Evolutionary conservation across 2,888 invertebrate species (phyloP), one percentile per base, ranked within the genome.

Genomic region (Synergus itoensis): DNA sequence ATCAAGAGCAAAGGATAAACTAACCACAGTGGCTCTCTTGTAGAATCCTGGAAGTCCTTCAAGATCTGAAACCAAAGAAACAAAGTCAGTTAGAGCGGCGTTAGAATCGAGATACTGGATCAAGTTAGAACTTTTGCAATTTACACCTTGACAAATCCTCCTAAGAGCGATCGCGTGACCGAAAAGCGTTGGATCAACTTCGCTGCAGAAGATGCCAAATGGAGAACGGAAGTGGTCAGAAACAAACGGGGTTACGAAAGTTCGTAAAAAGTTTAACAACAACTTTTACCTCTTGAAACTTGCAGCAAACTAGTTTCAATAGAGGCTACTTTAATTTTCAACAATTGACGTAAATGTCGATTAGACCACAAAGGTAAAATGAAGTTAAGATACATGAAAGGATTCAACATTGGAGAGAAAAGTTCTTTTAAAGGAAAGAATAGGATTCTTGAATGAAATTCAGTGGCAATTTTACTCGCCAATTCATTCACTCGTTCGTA

Each of bases 81-180:
- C 83, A 87, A 82, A 80, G 79, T 83, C 81, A 83, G 82, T 83
- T 81, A 79, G 77, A 81, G 78, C 75, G 62, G 79, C 81, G 80
- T 82, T 80, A 82, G 81, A 77, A 79, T 77, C 73, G 82, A 81
- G 84, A 84, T 84, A 82, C 82, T 81, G 82, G 82, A 84, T 80
- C 82, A 60, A 77, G 84, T 83, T 80, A 81, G 83, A 90, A 90
- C 87, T 90, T 90, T 89, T 79, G 87, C 87, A 90, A 90, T 90
- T 90, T 89, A 89, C 86, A 86, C 86, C 83, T 76, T 78, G 85
- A 85, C 87, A 88, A 90, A 89, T 88, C 83, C 82, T 83, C 83
- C 84, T 80, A 85, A 85, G 85, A 82, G 84, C 79, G 86, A 86
- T 89, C 85, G 88, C 86, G 85, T 84, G 85, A 85, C 83, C 82